Percentiles rank a stretch among this genome's conserved stretches.
Conservation (phyloP, 2,888 invertebrate species). For the Cantharis nigra region DNA sequence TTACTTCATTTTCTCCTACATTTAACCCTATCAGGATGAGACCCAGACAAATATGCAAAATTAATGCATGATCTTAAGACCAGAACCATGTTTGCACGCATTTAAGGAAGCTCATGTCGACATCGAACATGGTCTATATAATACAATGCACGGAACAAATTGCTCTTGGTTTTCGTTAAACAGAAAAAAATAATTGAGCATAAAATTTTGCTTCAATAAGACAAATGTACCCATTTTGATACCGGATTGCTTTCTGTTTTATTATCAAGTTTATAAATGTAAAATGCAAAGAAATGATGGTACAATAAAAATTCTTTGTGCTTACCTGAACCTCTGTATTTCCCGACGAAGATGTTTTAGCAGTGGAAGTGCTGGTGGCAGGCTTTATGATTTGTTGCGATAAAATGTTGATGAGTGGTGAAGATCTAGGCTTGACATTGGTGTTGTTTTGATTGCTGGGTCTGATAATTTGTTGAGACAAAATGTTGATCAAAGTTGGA, state of each 20-base stretch:
- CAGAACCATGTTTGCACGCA: too few species aligned
- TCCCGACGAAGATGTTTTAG: slow-evolving; percentile 4
- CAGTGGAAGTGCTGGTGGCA: slow-evolving; percentile 21
- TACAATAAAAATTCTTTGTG: not conserved
- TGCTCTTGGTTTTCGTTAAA: not conserved
- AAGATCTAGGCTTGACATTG: slow-evolving; percentile 42
- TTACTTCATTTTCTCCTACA: too few species aligned
- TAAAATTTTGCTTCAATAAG: not conserved
- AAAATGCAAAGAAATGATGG: not conserved
- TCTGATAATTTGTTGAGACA: slow-evolving; percentile 59
- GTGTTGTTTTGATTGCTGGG: slow-evolving; percentile 45
- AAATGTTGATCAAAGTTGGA: slow-evolving; percentile 59
- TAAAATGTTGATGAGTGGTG: slow-evolving; percentile 52
- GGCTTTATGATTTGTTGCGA: slow-evolving; percentile 53
- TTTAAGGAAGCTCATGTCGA: too few species aligned
- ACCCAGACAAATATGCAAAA: too few species aligned
- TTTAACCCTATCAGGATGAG: too few species aligned
- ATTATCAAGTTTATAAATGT: not conserved
- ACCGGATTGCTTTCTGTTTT: not conserved
- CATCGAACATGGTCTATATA: too few species aligned
- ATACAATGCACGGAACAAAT: not conserved
- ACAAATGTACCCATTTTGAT: not conserved
- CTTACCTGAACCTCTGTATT: slow-evolving; percentile 5
- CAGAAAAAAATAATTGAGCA: not conserved
- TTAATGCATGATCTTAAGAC: too few species aligned